Conservation (phyloP, 2,888 invertebrate species). For the Callimorpha dominula region DNA sequence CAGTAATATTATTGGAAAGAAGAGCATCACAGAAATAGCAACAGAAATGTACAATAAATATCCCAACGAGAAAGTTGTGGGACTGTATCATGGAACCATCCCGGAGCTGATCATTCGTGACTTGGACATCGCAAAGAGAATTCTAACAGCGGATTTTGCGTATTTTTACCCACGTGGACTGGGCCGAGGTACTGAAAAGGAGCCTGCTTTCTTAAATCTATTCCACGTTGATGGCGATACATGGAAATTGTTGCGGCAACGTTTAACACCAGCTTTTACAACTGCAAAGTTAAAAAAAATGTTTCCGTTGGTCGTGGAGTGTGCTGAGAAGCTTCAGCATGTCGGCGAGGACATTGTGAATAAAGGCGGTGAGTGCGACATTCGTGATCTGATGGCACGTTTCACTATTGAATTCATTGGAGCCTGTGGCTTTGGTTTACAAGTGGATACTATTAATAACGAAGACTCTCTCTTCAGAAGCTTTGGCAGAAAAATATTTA, state of each 20-base stretch:
- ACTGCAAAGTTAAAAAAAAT: conserved; percentile 72
- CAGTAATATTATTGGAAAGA: conserved; percentile 55
- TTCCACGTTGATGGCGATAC: conserved; percentile 70
- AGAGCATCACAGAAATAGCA: conserved; percentile 58
- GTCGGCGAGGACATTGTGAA: conserved; percentile 57
- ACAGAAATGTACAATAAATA: conserved; percentile 67
- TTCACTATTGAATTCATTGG: conserved; percentile 72
- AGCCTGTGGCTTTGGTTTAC: conserved; percentile 70
- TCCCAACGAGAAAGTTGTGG: conserved; percentile 71
- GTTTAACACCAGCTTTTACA: conserved; percentile 74
- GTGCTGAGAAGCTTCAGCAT: conserved; percentile 66
- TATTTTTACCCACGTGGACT: conserved; percentile 67
- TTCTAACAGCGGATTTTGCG: conserved; percentile 66
- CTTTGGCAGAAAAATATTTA: conserved; percentile 59
- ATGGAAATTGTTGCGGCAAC: conserved; percentile 73
- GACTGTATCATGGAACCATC: conserved; percentile 64
- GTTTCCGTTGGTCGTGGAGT: conserved; percentile 73
- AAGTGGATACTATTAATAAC: conserved; percentile 64
- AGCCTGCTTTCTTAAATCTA: conserved; percentile 64
- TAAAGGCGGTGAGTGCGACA: conserved; percentile 60
- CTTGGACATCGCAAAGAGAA: conserved; percentile 61
- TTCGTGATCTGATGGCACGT: conserved; percentile 68
- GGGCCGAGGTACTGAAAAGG: conserved; percentile 56
- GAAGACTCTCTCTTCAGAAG: conserved; percentile 63
- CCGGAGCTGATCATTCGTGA: conserved; percentile 71